Evolutionary conservation across 2,113 vertebrate species (phyloP), one percentile per base, ranked within the genome.

Genomic region (Nansenia antarctica): DNA sequence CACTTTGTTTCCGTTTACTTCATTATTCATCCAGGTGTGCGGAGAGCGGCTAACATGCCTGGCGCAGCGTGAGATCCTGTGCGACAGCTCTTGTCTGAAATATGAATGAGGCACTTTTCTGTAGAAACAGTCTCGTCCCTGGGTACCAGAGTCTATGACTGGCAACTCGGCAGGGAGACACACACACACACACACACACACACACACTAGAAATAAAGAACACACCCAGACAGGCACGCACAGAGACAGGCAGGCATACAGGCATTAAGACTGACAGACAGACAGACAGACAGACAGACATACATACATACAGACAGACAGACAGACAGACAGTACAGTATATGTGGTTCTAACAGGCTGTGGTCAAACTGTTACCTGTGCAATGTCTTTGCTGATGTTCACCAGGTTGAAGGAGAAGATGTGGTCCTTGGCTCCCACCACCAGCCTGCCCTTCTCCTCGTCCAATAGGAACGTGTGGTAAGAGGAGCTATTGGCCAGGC

Each of bases 391-490:
- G 93, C 87, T 93, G 72, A 99, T 96, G 80, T 98, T 96, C 77
- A 96, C 92, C 85, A 99, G 91, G 90, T 95, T 98, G 83, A 99
- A 98, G 63, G 98, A 97, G 91, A 99, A 95, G 81, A 99, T 93
- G 86, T 99, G 95, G 89, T 99, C 98, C 80, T 98, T 99, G 72
- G 96, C 95, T 88, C 98, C 98, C 67, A 99, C 95, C 1, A 96
- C 94, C 0, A 99, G 93, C 39, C 95, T 92, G 65, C 96, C 90
- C 1, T 95, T 94, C 87, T 99, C 98, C 79, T 99, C 97, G 2
- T 99, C 98, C 93, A 99, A 80, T 74, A 99, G 92, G 77, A 99
- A 96, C n/a, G 95, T 97, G 70, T 99, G 94, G 81, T 99, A 99
- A 83, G 94, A 92, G 15, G 97, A 97, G 65, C 97, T 99, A 85